Base-by-base conservation (phyloP, 2,888 invertebrate species). In the Isoperla grammatica region DNA sequence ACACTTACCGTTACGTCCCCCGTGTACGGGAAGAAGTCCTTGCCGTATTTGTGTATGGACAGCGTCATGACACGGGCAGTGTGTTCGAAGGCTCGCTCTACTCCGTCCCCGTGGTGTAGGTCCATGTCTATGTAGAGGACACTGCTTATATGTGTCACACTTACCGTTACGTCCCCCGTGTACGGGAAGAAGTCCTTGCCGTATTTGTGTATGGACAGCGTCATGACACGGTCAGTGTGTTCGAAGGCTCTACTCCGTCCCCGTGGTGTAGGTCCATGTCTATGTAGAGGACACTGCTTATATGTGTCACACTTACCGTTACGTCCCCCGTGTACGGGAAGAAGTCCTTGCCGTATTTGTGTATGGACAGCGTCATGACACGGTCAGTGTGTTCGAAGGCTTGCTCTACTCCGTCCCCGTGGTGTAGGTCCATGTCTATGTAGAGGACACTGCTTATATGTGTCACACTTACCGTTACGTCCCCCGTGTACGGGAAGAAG, bases 221-320 rank as follows among this genome's bases (percentile, higher is more conserved):
- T 99, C 99, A 99, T 99, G 0, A 99, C 99, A 67, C 99, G 82
- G 75, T 99, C 99, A 0, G 99, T 99, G 1, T 96, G 96, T 72
- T 98, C 99, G 77, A 98, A 98, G 0, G 98, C 75, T 99, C 97
- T 0, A 99, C 99, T 19, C 99, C 99, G 75, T 99, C 99, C 0
- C 99, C 99, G 71, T 99, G 99, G 76, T 99, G 99, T 37, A 99
- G 98, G 76, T 99, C 99, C 70, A 99, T 99, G 72, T 99, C 99
- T 66, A 99, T 94, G 74, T 99, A 99, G 57, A 99, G 77, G 9
- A 99, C 98, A 68, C 98, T n/a, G 81, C 74, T 95, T 95, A 73
- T 97, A 97, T 74, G 97, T 96, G 75, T 99, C 99, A 20, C 99
- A 78, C 58, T 99, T 77, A 74, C 99, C 99, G 65, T 99, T 76